phyloP scores from a whole-genome alignment of 2,888 invertebrate genomes.

The Rhopalosiphum nymphaeae region DNA sequence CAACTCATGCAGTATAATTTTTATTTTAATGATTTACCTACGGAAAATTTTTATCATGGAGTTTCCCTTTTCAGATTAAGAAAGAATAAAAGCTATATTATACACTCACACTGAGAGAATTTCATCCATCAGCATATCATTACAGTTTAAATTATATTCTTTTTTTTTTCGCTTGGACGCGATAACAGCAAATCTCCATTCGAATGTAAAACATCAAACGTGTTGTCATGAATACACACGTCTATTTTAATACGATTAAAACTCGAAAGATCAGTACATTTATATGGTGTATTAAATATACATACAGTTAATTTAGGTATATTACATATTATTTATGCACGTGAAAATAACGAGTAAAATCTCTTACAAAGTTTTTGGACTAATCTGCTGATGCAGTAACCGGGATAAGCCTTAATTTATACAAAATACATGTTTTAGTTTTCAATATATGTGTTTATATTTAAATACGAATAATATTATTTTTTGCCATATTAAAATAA shows the following conservation, averaged over 20 bases:
- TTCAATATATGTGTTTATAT: not conserved
- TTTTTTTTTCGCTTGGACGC: not conserved
- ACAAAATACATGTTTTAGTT: not conserved
- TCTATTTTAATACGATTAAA: slow-evolving; percentile 17
- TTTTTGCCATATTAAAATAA: not conserved
- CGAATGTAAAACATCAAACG: slow-evolving; percentile 4
- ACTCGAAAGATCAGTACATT: not conserved
- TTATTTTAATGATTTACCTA: not conserved
- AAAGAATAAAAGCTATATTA: not conserved
- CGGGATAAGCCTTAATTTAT: not conserved
- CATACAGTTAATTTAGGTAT: not conserved
- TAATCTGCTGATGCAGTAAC: not conserved
- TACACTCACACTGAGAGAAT: not conserved
- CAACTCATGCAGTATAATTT: not conserved
- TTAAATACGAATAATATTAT: not conserved
- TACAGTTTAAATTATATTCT: not conserved
- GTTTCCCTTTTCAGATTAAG: not conserved
- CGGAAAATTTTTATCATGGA: not conserved
- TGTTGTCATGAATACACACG: not conserved
- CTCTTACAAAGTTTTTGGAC: not conserved
- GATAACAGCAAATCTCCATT: not conserved
- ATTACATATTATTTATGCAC: not conserved
- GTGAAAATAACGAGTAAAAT: not conserved
- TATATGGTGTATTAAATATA: not conserved
- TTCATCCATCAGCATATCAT: not conserved